Evolutionary conservation across 2,888 invertebrate species (phyloP), one percentile per base, ranked within the genome.

Genomic region (Acholoe squamosa): DNA sequence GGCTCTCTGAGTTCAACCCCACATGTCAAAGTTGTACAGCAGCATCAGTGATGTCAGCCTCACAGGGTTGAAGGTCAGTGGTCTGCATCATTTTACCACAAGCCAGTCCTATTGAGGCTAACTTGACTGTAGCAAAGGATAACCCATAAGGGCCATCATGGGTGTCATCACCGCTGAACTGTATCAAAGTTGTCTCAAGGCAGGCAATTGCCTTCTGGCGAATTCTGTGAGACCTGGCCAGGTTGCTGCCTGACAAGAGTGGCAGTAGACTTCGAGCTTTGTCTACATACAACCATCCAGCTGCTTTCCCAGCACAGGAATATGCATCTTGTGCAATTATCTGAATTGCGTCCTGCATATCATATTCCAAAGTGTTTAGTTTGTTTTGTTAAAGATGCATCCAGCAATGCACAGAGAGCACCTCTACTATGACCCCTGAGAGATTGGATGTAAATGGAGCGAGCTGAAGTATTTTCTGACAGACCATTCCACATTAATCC

Each of bases 281-380:
- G 31, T 89, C 89, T 14, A 89, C 89, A 28, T 89, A 89, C 43
- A 89, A 10, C 89, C 89, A 89, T 1, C 89, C 89, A 7, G 89
- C 89, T 3, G 89, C 89, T 31, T 89, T 89, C 0, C 89, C 89
- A 10, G 22, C 33, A 56, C 54, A 54, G 28, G 89, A 52, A n/a
- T 0, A 31, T 3, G 89, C 61, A 28, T 89, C 61, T 12, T 52
- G 56, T 7, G 5, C 43, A 51, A 89, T 89, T 7, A 61, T 25
- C 61, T 89, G 56, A 0, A 31, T 0, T 1, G 89, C 89, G 16
- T 56, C 56, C 3, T 54, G n/a, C 19, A 89, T 22, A 3, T 31
- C 31, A 28, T 51, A 43, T n/a, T 89, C 56, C 89, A 89, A 12
- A 1, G 56, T 25, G 19, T 56, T 89, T 1, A 33, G 25, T n/a